These are phyloP conservation scores for Metalampra italica DNA, from an alignment of 2,888 invertebrate genomes.

Conservation along the genomic window DNA sequence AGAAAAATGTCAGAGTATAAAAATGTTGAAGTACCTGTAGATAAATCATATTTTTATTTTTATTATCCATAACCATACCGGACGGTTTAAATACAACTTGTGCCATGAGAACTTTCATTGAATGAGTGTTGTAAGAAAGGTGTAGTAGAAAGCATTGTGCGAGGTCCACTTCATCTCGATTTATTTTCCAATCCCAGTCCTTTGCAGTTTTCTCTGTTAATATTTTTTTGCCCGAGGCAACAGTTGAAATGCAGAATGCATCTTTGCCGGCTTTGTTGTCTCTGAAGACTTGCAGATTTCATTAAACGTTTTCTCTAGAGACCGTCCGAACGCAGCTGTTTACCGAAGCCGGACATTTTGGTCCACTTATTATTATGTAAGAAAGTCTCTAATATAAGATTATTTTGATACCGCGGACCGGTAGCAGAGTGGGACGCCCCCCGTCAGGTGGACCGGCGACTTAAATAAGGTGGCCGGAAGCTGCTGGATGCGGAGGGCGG, in stretches of 20 bases:
- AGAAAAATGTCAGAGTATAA: too few species aligned
- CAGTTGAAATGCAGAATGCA: slow-evolving; percentile 57
- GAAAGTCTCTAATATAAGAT: not conserved
- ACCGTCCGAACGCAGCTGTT: not conserved
- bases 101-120: too few species aligned
- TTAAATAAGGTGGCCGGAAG: too few species aligned
- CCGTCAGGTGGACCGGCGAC: too few species aligned
- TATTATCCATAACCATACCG: too few species aligned
- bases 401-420: not conserved
- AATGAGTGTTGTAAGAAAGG: too few species aligned
- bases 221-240: slow-evolving; percentile 34
- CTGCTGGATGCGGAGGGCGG: too few species aligned
- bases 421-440: too few species aligned
- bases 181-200: not conserved
- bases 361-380: too few species aligned
- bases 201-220: slow-evolving; percentile 45
- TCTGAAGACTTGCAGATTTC: slow-evolving; percentile 41
- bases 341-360: not conserved
- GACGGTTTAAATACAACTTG: too few species aligned
- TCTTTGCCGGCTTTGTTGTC: slow-evolving; percentile 48
- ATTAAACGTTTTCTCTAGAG: slow-evolving; percentile 24
- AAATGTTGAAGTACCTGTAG: too few species aligned
- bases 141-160: not conserved
- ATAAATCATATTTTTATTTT: too few species aligned
- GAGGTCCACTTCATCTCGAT: not conserved